A percentile compares a stretch with the other conserved stretches of the same genome.
Evolutionary conservation across 2,888 invertebrate species (phyloP).

Genomic region (Germaria angustata): DNA sequence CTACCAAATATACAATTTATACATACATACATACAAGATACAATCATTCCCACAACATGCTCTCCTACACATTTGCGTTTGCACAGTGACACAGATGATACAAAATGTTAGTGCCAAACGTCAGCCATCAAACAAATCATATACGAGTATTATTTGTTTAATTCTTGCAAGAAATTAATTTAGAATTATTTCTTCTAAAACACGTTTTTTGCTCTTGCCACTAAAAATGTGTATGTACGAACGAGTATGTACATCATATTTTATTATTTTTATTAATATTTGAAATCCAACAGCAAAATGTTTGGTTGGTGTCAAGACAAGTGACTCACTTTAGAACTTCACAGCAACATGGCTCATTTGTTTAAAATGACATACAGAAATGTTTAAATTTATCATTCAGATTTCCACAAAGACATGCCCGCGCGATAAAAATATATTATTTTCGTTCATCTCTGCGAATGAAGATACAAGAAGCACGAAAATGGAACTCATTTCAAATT

Average conservation of each 20-base stretch:
- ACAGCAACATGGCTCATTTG: conserved; percentile 7
- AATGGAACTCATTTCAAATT: conserved; percentile 37
- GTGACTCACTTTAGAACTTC: conserved; percentile 35
- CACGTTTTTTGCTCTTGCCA: no score
- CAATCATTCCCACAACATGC: conserved; percentile 21
- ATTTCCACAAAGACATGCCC: conserved; percentile 6
- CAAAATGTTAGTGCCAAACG: neutral
- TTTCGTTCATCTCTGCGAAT: conserved; percentile 25
- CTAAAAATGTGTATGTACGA: no score
- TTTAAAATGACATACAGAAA: neutral
- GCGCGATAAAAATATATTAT: conserved; percentile 5
- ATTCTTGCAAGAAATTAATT: neutral
- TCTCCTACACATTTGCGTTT: conserved; percentile 48
- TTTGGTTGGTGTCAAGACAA: conserved; percentile 6
- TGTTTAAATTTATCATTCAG: conserved; percentile 53
- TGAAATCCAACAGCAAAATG: neutral
- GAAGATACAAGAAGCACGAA: neutral
- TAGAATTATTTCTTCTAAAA: no score
- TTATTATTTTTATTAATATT: neutral
- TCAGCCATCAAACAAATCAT: conserved; percentile 17
- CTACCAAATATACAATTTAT: conserved; percentile 27
- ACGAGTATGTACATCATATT: neutral
- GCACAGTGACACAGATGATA: conserved; percentile 40
- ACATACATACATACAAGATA: neutral
- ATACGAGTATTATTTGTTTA: neutral